phyloP scores from a whole-genome alignment of 2,797 vertebrate genomes.

The Bufotes viridis region DNA sequence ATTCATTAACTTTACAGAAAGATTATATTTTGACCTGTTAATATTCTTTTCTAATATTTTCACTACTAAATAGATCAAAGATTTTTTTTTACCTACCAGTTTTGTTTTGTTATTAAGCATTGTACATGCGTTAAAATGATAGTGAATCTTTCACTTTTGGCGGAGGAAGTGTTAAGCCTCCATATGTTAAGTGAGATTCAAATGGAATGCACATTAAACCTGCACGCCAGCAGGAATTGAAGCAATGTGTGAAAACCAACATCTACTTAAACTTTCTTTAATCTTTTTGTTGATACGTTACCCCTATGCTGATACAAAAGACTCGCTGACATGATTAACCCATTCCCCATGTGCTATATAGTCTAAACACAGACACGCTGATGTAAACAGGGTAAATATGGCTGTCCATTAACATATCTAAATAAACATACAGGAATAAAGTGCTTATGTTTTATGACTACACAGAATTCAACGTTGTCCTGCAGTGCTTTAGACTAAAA shows the following conservation, averaged over 20 bases:
- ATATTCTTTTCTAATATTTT: too few relatives aligned
- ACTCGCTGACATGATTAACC: constrained; percentile 32
- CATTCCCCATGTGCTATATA: constrained; percentile 5
- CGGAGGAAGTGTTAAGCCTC: constrained; percentile 3
- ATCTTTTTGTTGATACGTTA: constrained; percentile 47
- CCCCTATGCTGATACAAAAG: constrained; percentile 42
- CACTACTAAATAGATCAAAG: too few relatives aligned
- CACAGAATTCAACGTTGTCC: not conserved
- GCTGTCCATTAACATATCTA: constrained; percentile 18
- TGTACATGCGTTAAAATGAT: not conserved
- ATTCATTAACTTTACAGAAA: too few relatives aligned
- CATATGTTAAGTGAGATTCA: constrained; percentile 11
- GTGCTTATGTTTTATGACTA: not conserved
- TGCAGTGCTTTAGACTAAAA: too few relatives aligned
- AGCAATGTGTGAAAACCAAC: constrained; percentile 42
- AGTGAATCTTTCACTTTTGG: not conserved
- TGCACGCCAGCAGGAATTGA: constrained; percentile 32
- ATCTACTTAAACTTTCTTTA: constrained; percentile 41
- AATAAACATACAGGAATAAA: constrained; percentile 17
- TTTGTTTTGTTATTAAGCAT: too few relatives aligned
- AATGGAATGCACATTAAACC: constrained; percentile 26
- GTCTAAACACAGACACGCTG: constrained; percentile 44
- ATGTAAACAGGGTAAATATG: constrained; percentile 7
- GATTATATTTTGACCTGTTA: too few relatives aligned
- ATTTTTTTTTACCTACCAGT: too few relatives aligned